phyloP scores from a whole-genome alignment of 2,113 vertebrate species.

The Cariama cristata region DNA sequence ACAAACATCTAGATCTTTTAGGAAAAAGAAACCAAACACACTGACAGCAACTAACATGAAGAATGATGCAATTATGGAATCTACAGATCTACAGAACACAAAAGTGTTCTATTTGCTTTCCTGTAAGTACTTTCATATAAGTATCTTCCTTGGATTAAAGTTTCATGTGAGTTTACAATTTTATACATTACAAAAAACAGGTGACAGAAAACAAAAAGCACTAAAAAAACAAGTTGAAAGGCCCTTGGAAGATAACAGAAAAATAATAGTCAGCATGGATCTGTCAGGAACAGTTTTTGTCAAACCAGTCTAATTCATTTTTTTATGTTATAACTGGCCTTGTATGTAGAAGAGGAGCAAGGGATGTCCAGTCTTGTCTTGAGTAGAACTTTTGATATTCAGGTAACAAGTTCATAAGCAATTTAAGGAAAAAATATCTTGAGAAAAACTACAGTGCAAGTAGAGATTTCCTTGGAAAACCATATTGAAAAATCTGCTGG shows the following conservation, averaged over 20 bases:
- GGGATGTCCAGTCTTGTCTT: neutral
- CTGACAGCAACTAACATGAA: neutral
- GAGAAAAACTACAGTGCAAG: neutral
- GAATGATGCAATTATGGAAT: neutral
- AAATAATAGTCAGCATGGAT: neutral
- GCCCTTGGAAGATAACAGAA: neutral
- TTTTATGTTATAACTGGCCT: neutral
- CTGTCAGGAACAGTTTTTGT: neutral
- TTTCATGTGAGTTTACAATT: neutral
- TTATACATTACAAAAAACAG: neutral
- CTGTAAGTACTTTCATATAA: neutral
- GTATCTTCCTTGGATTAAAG: neutral
- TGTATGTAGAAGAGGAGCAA: neutral
- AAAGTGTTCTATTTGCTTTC: neutral
- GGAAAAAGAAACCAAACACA: fast-evolving
- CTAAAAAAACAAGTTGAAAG: neutral
- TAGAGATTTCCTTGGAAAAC: neutral
- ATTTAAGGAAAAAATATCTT: neutral
- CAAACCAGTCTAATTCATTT: neutral
- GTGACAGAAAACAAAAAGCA: neutral
- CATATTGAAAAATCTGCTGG: neutral
- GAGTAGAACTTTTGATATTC: neutral
- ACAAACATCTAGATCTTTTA: neutral
- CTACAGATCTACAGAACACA: neutral
- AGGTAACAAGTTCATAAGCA: neutral